These are phyloP conservation scores for Sinotaia quadrata DNA, from an alignment of 2,888 invertebrate species.

Conservation along the genomic window DNA sequence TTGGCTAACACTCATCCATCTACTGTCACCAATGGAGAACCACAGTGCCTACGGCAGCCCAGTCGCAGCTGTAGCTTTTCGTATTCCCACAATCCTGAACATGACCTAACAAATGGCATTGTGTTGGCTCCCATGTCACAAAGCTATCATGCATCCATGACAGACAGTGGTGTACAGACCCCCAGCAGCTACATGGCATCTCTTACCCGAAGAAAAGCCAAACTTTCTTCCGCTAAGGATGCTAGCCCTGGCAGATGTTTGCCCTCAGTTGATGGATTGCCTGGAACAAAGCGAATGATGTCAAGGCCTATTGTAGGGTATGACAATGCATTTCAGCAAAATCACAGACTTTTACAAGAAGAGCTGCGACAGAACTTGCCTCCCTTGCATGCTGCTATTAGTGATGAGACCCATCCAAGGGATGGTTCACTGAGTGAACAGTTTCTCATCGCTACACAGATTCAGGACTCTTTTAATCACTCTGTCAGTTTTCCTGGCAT, in stretches of 20 bases:
- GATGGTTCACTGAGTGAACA: not conserved
- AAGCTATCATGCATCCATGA: slow-evolving; percentile 19
- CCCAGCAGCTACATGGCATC: slow-evolving; percentile 22
- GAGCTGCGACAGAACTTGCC: slow-evolving; percentile 25
- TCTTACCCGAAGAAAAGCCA: slow-evolving; percentile 3
- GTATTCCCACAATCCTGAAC: not conserved
- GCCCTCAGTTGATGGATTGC: not conserved
- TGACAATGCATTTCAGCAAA: slow-evolving; percentile 12
- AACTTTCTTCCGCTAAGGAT: too few relatives aligned
- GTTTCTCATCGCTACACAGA: too few relatives aligned
- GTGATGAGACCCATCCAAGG: not conserved
- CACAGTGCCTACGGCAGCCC: slow-evolving; percentile 1
- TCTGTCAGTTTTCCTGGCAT: too few relatives aligned
- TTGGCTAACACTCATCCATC: not conserved
- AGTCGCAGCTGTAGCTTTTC: slow-evolving; percentile 27
- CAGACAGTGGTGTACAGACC: slow-evolving; percentile 25
- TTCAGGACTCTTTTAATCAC: too few relatives aligned
- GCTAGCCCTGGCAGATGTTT: not conserved
- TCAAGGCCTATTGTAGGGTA: slow-evolving; percentile 8
- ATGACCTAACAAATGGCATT: not conserved
- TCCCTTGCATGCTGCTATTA: not conserved
- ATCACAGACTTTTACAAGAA: slow-evolving; percentile 21
- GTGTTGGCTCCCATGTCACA: slow-evolving; percentile 19
- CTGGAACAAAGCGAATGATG: slow-evolving; percentile 16
- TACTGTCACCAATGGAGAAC: not conserved